phyloP scores from a whole-genome alignment of 2,113 vertebrate species.

The Pangasianodon gigas region DNA sequence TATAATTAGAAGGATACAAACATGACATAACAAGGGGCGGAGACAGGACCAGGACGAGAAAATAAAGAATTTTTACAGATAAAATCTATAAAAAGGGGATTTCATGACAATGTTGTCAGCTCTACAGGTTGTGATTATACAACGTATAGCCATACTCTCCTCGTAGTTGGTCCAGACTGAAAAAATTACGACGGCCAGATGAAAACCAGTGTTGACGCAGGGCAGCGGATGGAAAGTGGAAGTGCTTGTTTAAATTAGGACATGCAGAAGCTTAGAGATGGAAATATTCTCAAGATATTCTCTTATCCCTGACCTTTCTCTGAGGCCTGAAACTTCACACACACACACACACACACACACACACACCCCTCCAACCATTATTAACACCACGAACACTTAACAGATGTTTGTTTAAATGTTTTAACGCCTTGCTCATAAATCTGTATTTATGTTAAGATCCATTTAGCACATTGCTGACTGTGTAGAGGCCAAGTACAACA shows the following conservation, averaged over 20 bases:
- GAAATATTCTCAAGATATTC: constrained; percentile 28
- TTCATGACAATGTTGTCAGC: neutral
- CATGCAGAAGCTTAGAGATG: constrained; percentile 20
- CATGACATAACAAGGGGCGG: neutral
- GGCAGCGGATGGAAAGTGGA: constrained; percentile 20
- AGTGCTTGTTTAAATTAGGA: constrained; percentile 24
- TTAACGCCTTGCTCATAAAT: constrained; percentile 55
- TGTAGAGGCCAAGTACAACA: constrained; percentile 55
- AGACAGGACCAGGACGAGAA: neutral
- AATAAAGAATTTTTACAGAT: neutral
- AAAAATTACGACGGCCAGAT: constrained; percentile 3
- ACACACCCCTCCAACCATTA: constrained; percentile 30
- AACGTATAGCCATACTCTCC: neutral
- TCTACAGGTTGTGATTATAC: neutral
- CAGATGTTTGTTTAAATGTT: constrained; percentile 55
- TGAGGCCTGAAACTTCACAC: constrained; percentile 3
- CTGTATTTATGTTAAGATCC: constrained; percentile 73
- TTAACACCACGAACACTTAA: constrained; percentile 50
- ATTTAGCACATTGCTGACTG: constrained; percentile 67
- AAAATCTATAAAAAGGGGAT: neutral
- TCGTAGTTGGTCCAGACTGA: neutral
- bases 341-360: neutral
- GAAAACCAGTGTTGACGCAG: constrained; percentile 18
- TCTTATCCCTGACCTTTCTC: constrained; percentile 26
- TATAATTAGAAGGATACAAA: neutral